Base-by-base conservation (phyloP, 2,888 invertebrate species). In the Caradrina clavipalpis region DNA sequence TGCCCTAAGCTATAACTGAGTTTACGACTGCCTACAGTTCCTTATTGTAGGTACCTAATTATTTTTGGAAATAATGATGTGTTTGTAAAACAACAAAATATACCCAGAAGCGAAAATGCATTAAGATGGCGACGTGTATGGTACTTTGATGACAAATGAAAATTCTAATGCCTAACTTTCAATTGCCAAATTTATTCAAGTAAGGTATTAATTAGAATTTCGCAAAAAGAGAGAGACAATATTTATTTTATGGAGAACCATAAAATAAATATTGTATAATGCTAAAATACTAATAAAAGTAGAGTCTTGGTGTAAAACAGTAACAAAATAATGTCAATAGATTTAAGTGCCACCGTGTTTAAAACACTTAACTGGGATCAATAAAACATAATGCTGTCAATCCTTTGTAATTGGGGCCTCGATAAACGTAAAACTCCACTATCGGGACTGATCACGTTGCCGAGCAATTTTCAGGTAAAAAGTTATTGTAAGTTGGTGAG, bases 391-490 rank as follows among this genome's bases (percentile, higher is more conserved):
- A 69, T 15, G 60, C 26, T 55, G 53, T 56, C 50, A 59, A 50
- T 56, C 42, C 22, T 47, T 64, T 60, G 49, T 56, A 71, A 78
- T 64, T 78, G 50, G 45, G 15, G 5, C 47, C 19, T 49, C 50
- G 19, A 63, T 59, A 42, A 71, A 31, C 54, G 22, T 42, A 11
- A 21, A 53, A 10, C 21, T 10, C n/a, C 42, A 77, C 58, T 63
- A 77, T 70, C 62, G 26, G 45, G 45, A 77, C 59, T 26, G 55
- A 77, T 74, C 55, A 70, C 42, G 55, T 55, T 55, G 22, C 10
- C 21, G 45, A 19, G 22, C 55, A 56, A 63, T 64, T 64, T 71
- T 57, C 42, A 19, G n/a, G 19, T 70, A 19, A 77, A 71, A 71
- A 56, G 51, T 70, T 77, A 50, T 58, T 57, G 17, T 53, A 45